phyloP scores from a whole-genome alignment of 2,797 vertebrate species.

The Tauraco hartlaubi region DNA sequence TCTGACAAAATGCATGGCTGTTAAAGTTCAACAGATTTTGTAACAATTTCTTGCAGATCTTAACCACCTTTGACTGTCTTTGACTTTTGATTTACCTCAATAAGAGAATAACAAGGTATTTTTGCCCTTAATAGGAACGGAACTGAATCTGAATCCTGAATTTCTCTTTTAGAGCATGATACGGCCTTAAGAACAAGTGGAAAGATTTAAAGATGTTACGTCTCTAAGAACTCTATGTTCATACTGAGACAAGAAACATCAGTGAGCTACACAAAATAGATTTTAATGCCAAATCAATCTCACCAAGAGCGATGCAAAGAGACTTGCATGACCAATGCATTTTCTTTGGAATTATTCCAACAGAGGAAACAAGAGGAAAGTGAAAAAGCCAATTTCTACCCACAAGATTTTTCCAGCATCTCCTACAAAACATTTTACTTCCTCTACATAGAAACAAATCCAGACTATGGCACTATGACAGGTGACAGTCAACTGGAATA shows the following conservation, averaged over 20 bases:
- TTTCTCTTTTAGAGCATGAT: constrained; percentile 29
- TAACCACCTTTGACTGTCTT: constrained; percentile 26
- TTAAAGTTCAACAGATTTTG: constrained; percentile 29
- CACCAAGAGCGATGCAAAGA: constrained; percentile 25
- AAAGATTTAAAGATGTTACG: constrained; percentile 38
- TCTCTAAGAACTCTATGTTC: constrained; percentile 29
- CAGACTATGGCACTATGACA: background rate
- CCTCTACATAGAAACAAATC: background rate
- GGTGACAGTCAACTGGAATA: constrained; percentile 22
- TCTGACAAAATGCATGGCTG: constrained; percentile 18
- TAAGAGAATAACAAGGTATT: background rate
- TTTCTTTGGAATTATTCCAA: constrained; percentile 61
- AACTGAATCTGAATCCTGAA: constrained; percentile 25
- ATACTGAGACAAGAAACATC: constrained; percentile 40
- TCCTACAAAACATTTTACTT: background rate
- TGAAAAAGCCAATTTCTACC: constrained; percentile 18
- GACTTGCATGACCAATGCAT: constrained; percentile 59
- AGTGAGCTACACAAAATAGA: constrained; percentile 44
- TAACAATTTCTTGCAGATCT: constrained; percentile 5
- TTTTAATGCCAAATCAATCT: constrained; percentile 65
- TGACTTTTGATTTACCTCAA: constrained; percentile 34
- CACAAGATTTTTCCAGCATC: constrained; percentile 2
- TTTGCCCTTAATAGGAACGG: constrained; percentile 21
- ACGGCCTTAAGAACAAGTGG: constrained; percentile 12
- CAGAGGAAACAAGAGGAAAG: constrained; percentile 25